phyloP scores from a whole-genome alignment of 1,140 invertebrate genomes.

The Lasaia peninsularis region DNA sequence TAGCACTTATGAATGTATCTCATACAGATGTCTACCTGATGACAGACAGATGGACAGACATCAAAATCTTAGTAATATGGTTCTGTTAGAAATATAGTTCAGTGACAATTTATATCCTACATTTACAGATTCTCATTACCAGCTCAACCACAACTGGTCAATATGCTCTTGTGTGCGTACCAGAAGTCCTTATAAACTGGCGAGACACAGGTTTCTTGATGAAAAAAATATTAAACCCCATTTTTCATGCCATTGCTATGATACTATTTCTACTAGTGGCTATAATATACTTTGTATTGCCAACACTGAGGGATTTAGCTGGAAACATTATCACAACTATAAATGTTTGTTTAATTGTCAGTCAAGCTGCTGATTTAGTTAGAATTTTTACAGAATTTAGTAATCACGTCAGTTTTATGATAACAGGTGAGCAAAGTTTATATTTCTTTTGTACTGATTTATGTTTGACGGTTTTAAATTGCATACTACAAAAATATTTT shows the following conservation, averaged over 20 bases:
- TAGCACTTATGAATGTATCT: too few relatives aligned
- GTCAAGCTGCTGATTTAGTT: conserved; percentile 86
- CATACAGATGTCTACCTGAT: too few relatives aligned
- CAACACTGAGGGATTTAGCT: conserved; percentile 88
- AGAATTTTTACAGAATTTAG: conserved; percentile 88
- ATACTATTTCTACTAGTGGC: conserved; percentile 84
- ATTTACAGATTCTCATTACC: conserved; percentile 59
- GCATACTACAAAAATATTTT: too few relatives aligned
- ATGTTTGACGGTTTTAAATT: too few relatives aligned
- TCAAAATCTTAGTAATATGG: too few relatives aligned
- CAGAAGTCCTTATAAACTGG: conserved; percentile 82
- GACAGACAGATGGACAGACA: too few relatives aligned
- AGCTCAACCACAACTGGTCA: conserved; percentile 70
- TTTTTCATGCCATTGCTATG: conserved; percentile 85
- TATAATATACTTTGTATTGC: conserved; percentile 89
- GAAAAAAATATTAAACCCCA: conserved; percentile 85
- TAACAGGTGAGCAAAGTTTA: conserved; percentile 79
- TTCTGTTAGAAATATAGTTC: conserved; percentile 13
- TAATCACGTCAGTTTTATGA: conserved; percentile 86
- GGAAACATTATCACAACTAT: conserved; percentile 91
- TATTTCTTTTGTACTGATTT: not conserved
- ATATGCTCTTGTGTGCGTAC: conserved; percentile 86
- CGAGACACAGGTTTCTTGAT: conserved; percentile 84
- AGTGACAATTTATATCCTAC: conserved; percentile 6
- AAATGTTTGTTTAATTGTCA: conserved; percentile 84